A percentile compares a stretch with the other conserved stretches of the same genome.
These are phyloP conservation scores for Lepus timidus DNA, from an alignment of 2,113 vertebrate genomes.

Conservation along the genomic window DNA sequence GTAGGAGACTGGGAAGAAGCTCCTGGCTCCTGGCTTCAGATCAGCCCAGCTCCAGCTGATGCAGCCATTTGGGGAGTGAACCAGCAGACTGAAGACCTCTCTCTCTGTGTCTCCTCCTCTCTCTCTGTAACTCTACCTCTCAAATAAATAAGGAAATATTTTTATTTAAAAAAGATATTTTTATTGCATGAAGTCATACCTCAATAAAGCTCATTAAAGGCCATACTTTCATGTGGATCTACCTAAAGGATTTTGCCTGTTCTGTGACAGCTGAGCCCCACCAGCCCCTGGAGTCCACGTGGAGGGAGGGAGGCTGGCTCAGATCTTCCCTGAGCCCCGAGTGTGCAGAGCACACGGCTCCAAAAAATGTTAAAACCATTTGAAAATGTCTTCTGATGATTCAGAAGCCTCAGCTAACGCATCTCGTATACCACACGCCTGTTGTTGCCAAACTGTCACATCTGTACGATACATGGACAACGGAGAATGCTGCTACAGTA, in stretches of 20 bases:
- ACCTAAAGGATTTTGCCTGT: neutral
- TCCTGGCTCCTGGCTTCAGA: too few relatives aligned
- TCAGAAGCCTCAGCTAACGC: neutral
- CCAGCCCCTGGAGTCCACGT: neutral
- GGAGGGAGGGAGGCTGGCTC: neutral
- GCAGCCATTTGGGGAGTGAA: too few relatives aligned
- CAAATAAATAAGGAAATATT: too few relatives aligned
- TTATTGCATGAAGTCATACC: neutral
- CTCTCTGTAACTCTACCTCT: too few relatives aligned
- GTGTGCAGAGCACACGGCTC: neutral
- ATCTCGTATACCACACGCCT: neutral
- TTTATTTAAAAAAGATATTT: neutral
- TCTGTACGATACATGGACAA: constrained; percentile 27
- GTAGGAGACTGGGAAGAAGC: too few relatives aligned
- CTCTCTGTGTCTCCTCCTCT: too few relatives aligned
- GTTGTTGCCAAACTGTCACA: constrained; percentile 14
- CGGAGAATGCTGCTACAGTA: neutral
- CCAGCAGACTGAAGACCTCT: too few relatives aligned
- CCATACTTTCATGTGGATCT: neutral
- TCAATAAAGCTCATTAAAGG: neutral
- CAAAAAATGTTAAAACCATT: neutral
- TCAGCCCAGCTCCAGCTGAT: too few relatives aligned
- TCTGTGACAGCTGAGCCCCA: neutral
- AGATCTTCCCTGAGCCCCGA: neutral
- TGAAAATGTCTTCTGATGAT: neutral